Evolutionary conservation across 2,113 vertebrate species (phyloP).

Genomic region (Ardeotis arabs): DNA sequence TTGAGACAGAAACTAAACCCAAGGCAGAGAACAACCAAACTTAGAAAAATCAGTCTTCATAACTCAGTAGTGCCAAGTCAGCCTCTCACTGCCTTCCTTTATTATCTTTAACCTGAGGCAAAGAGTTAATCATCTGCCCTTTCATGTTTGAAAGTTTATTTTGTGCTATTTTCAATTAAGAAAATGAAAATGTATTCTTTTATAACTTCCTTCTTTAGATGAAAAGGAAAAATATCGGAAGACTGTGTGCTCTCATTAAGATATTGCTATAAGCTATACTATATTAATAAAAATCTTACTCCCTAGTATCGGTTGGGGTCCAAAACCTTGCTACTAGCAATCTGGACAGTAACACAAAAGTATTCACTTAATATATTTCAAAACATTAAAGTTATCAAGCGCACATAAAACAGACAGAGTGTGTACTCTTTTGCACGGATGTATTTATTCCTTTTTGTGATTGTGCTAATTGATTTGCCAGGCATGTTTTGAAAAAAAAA

Average conservation of each 20-base stretch:
- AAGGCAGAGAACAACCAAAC: background rate
- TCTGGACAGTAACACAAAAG: background rate
- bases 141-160: constrained; percentile 27
- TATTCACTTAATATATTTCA: background rate
- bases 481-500: background rate
- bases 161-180: background rate
- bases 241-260: background rate
- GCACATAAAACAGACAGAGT: background rate
- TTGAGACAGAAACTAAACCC: background rate
- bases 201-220: background rate
- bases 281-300: background rate
- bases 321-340: background rate
- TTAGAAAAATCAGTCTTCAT: background rate
- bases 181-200: background rate
- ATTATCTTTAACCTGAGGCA: background rate
- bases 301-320: background rate
- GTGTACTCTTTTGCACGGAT: background rate
- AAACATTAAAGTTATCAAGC: background rate
- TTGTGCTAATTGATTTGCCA: background rate
- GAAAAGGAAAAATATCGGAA: background rate
- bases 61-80: background rate
- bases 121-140: background rate
- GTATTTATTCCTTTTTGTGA: background rate
- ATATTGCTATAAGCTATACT: background rate
- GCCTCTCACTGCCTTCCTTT: background rate